A percentile compares a stretch with the other conserved stretches of the same genome.
Conservation (phyloP, 2,113 vertebrate genomes). For the Corythornis cristatus region DNA sequence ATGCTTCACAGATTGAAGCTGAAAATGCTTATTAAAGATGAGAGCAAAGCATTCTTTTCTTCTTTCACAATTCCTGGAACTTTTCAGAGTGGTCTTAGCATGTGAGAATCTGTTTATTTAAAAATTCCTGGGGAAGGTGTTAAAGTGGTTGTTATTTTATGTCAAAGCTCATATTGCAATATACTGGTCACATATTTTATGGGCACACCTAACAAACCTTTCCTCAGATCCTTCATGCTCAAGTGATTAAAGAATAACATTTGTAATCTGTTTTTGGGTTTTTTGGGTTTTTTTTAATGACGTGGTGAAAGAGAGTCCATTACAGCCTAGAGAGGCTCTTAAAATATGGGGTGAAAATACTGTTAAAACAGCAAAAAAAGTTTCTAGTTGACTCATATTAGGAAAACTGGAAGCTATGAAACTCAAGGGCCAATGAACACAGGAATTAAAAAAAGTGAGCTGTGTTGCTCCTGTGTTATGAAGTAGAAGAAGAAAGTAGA, state of each 20-base stretch:
- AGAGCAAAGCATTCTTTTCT: not conserved
- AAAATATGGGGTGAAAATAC: not conserved
- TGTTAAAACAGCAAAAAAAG: not conserved
- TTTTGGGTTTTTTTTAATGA: not conserved
- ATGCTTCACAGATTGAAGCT: not conserved
- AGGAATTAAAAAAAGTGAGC: not conserved
- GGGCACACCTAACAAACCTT: not conserved
- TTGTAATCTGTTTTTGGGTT: not conserved
- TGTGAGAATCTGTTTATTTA: not conserved
- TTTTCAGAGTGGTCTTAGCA: not conserved
- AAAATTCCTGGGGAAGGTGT: not conserved
- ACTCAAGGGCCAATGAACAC: not conserved
- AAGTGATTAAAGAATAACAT: not conserved
- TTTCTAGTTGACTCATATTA: not conserved
- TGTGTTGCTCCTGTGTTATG: fast-evolving
- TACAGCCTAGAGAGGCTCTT: not conserved
- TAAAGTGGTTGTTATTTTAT: not conserved
- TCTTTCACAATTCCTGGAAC: not conserved
- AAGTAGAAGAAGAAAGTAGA: not conserved
- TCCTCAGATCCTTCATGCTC: not conserved
- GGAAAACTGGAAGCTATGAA: not conserved
- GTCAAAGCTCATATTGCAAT: not conserved
- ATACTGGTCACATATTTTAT: not conserved
- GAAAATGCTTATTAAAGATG: not conserved
- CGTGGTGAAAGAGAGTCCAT: not conserved